Evolutionary conservation across 2,113 vertebrate genomes (phyloP), one percentile per base, ranked within the genome.

Genomic region (Collichthys lucidus): DNA sequence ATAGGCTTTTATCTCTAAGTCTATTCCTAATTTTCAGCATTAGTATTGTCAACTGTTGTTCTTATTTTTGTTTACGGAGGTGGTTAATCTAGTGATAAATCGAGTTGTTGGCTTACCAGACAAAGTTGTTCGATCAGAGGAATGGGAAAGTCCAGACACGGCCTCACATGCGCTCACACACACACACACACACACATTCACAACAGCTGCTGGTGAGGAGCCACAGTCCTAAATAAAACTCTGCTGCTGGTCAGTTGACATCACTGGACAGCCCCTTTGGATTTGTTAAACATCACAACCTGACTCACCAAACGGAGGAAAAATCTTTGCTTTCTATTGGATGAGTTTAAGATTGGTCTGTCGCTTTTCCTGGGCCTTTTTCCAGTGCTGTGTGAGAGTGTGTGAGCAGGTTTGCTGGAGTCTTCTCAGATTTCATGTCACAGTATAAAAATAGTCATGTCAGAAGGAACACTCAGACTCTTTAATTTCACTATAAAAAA

Each of bases 191-290:
- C 31, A 53, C 49, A 80, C 68, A 59, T 26, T 62, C 72, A 35
- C 79, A 50, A 86, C 92, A 93, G 91, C 92, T 92, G 93, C 91
- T 82, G 70, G 74, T 69, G 71, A 87, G 65, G 47, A 67, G 47
- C 74, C 49, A 5, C 64, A 64, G 84, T 46, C 76, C 67, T 49
- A 89, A 90, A 91, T 82, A 89, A 89, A 87, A 75, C 86, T 57
- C 69, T 42, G 44, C 69, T 42, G 44, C 61, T 24, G 11, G 50
- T 11, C 22, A 11, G 19, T 35, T 80, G 82, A 81, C 80, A 73
- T 72, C 67, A 26, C 60, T 55, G 62, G 67, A 65, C 49, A 55
- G 26, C 19, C 44, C 24, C 49, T 59, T 57, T 52, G n/a, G 64
- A 40, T 75, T 72, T 20, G 7, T 59, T 17, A 57, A 74, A 74